Evolutionary conservation across 2,888 invertebrate species (phyloP).

Genomic region (Cantharis lateralis): DNA sequence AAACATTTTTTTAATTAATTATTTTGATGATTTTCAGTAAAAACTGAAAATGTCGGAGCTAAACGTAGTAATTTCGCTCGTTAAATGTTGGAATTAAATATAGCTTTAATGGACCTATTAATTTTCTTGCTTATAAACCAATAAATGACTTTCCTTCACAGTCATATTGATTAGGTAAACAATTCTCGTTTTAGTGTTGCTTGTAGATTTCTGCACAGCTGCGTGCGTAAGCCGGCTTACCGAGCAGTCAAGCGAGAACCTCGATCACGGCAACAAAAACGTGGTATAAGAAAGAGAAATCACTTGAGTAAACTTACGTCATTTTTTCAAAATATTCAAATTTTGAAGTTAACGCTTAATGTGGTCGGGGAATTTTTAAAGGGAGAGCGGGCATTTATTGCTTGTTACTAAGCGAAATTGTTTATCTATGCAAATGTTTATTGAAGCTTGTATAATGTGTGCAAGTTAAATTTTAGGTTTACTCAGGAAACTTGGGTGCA

Average conservation of each 20-base stretch:
- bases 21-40: neutral
- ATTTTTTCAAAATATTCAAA: neutral
- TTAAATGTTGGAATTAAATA: neutral
- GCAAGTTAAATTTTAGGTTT: conserved; percentile 2
- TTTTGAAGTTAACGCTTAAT: neutral
- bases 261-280: neutral
- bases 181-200: neutral
- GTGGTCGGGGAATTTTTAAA: neutral
- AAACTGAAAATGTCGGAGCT: neutral
- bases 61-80: neutral
- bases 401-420: neutral
- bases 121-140: neutral
- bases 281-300: neutral
- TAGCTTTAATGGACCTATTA: neutral
- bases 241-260: neutral
- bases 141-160: neutral
- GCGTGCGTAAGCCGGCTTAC: neutral
- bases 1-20: neutral
- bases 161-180: neutral
- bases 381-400: neutral
- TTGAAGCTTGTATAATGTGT: conserved; percentile 11
- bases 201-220: neutral
- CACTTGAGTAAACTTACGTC: neutral
- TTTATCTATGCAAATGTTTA: conserved; percentile 5
- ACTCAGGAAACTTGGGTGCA: conserved; percentile 4